Base-by-base conservation (phyloP, 2,888 invertebrate genomes). In the Crepidodera aurea region DNA sequence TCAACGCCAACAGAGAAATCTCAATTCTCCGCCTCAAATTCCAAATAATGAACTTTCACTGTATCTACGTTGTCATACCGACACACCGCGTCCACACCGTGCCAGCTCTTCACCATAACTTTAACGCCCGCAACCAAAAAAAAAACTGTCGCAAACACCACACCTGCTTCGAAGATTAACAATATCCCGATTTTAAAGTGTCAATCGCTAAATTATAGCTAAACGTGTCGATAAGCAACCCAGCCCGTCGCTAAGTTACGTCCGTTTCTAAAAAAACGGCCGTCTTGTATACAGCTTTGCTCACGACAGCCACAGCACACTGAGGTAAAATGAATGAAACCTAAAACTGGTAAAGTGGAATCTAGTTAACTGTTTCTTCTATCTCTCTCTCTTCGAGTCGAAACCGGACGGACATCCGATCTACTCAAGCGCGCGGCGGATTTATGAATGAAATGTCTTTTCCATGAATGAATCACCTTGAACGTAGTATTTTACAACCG, bases 391-490 rank as follows among this genome's bases (percentile, higher is more conserved):
- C 6, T 19, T 8, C 48, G 27, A 27, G 7, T 48, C 29, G 48
- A 29, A 48, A 48, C 48, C 48, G 48, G 44, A 44, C 54, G 54
- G 55, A 55, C 55, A 8, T 44, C 48, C 57, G 48, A 48, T 27
- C 57, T 48, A 57, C 19, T 48, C 48, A 18, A 57, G 27, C 57
- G 48, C 63, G 50, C 34, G 48, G 40, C 55, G 37, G 50, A 32
- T 51, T 42, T 27, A 55, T 58, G 62, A 62, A 63, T 59, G 63
- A 51, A 48, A 63, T 46, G 55, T 53, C 37, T 56, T 39, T 61
- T 51, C 42, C 55, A 59, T 63, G 63, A 63, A 50, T 60, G 53
- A 37, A 59, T 63, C 63, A 63, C 63, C 63, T 63, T 63, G 63
- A 57, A 57, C 57, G 57, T 57, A 57, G 57, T 57, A 57, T 57